Evolutionary conservation across 1,140 invertebrate species (phyloP), one percentile per base, ranked within the genome.

Genomic region (Aphelinus certus): DNA sequence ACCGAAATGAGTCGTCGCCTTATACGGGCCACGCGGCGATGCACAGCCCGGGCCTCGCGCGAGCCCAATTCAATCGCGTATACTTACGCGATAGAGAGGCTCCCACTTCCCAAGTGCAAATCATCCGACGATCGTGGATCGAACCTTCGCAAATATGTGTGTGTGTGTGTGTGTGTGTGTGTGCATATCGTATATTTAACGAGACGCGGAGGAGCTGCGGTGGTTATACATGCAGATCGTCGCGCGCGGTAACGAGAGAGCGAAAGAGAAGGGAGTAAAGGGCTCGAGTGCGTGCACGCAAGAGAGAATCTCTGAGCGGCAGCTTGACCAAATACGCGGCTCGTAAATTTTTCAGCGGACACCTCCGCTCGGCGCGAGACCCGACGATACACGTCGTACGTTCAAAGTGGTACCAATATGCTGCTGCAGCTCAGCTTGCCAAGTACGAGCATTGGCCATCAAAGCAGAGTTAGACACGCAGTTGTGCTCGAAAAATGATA

Each of bases 1-100:
- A 73, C 71, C 71, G 71, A 73, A 73, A 73, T 48, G 64, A 73
- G 64, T 56, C 7, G 3, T n/a, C 26, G 9, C 64, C 58, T 58
- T 70, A 70, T 70, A 73, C 51, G 53, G 67, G 48, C 42, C 2
- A 45, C 7, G 26, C 26, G 26, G 26, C 63, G 48, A 51, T 65
- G 63, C 63, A 65, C 26, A 26, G 26, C 26, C 26, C 26, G 26
- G 26, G 26, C 26, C 26, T 26, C 26, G 26, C 26, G 26, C 26
- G 26, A 26, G 26, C 26, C 26, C 26, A 26, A 26, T 26, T 26
- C 26, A 26, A 26, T 26, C 26, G 26, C 26, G 63, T 63, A 47
- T 63, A 51, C 57, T 43, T 46, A 60, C 70, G 43, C 70, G 5
- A 26, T 26, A 26, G 26, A 26, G 26, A 26, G 26, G 26, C 26